Evolutionary conservation across 1,140 invertebrate genomes (phyloP).

Genomic region (Dendrolimus punctatus): DNA sequence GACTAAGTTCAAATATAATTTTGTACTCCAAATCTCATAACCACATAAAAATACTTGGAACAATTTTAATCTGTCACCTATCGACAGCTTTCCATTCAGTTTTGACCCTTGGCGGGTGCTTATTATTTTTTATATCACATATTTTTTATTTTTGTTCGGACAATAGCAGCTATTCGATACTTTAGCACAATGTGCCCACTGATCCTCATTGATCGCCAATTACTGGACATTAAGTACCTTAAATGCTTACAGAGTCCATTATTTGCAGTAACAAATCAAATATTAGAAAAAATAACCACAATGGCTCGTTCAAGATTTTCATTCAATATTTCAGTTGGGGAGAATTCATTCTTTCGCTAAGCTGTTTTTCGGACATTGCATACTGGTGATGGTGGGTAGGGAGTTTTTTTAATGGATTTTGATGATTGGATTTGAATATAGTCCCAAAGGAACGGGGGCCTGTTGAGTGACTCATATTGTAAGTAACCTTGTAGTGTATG

Average conservation of each 20-base stretch:
- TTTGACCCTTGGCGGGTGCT: slow-evolving; percentile 44
- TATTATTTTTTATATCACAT: slow-evolving; percentile 36
- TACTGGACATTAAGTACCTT: slow-evolving; percentile 71
- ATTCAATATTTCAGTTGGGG: slow-evolving; percentile 42
- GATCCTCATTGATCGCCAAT: slow-evolving; percentile 72
- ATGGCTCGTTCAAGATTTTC: slow-evolving; percentile 55
- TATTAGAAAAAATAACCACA: slow-evolving; percentile 54
- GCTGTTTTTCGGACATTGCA: slow-evolving; percentile 38
- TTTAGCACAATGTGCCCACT: slow-evolving; percentile 68
- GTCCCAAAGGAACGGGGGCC: background rate
- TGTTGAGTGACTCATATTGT: background rate
- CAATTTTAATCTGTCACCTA: slow-evolving; percentile 35
- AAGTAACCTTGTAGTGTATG: background rate
- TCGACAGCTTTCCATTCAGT: slow-evolving; percentile 46
- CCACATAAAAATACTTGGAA: slow-evolving; percentile 1
- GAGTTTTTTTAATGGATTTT: slow-evolving; percentile 23
- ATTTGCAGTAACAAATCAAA: slow-evolving; percentile 71
- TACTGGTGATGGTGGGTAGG: slow-evolving; percentile 44
- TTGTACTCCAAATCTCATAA: no score
- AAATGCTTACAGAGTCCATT: slow-evolving; percentile 62
- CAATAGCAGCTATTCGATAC: slow-evolving; percentile 53
- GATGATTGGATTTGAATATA: slow-evolving; percentile 22
- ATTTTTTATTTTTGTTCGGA: slow-evolving; percentile 46
- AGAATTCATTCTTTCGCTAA: slow-evolving; percentile 54
- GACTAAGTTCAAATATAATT: no score